Evolutionary conservation across 1,140 invertebrate genomes (phyloP).

Genomic region (Battus philenor): DNA sequence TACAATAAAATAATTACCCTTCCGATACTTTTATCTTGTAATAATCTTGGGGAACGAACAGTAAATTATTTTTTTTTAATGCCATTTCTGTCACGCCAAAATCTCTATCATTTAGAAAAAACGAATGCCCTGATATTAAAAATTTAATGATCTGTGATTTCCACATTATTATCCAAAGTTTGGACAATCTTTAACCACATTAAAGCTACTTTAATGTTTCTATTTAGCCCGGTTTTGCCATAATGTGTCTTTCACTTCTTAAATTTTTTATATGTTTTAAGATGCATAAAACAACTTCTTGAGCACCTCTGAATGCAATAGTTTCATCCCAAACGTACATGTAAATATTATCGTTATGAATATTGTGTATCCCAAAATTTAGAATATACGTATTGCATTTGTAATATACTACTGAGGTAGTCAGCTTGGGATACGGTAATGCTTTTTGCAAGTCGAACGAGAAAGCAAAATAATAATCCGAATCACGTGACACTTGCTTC

Average conservation of each 20-base stretch:
- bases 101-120: not conserved
- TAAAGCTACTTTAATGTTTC: not conserved
- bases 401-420: too few species aligned
- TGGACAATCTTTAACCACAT: not conserved
- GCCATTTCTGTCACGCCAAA: not conserved
- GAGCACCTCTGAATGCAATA: not conserved
- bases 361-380: too few species aligned
- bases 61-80: conserved; percentile 1
- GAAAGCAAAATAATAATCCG: not conserved
- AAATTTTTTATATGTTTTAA: not conserved
- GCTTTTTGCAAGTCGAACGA: too few species aligned
- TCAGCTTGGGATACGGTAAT: too few species aligned
- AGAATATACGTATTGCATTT: too few species aligned
- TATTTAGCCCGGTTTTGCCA: too few species aligned
- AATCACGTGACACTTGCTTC: not conserved
- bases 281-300: not conserved
- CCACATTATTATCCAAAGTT: not conserved
- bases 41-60: not conserved
- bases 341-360: conserved; percentile 1
- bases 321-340: not conserved
- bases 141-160: not conserved
- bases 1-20: not conserved
- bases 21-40: not conserved
- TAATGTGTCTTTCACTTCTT: not conserved
- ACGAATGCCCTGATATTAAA: not conserved